Evolutionary conservation across 2,797 vertebrate genomes (phyloP).

Genomic region (Dryobates pubescens): DNA sequence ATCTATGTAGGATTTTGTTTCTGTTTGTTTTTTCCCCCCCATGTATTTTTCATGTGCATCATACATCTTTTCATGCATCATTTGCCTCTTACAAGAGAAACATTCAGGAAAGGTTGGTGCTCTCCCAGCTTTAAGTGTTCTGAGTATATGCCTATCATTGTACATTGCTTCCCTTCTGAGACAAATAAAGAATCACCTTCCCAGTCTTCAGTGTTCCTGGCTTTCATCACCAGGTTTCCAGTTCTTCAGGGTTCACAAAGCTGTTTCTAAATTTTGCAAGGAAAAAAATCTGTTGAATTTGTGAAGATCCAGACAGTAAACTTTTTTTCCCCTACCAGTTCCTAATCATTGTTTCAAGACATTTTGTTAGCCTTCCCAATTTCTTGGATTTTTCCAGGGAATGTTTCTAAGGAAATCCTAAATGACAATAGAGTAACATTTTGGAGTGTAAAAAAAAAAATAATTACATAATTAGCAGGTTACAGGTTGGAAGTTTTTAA

Average conservation of each 20-base stretch:
- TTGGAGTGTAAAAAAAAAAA: neutral
- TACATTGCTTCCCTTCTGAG: neutral
- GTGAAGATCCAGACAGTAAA: neutral
- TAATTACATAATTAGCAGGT: neutral
- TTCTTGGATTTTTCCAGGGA: neutral
- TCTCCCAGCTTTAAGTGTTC: neutral
- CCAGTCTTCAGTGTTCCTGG: neutral
- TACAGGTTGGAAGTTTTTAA: neutral
- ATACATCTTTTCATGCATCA: neutral
- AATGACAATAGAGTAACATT: neutral
- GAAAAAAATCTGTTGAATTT: neutral
- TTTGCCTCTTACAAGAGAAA: neutral
- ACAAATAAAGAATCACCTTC: neutral
- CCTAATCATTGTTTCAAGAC: neutral
- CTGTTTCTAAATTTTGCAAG: neutral
- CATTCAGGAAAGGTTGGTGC: neutral
- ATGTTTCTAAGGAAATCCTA: neutral
- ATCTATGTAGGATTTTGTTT: neutral
- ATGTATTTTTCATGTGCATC: neutral
- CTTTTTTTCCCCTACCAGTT: neutral
- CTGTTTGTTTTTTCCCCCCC: too few species aligned
- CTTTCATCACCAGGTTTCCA: neutral
- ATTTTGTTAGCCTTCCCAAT: neutral
- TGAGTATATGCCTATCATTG: neutral
- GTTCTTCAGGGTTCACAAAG: neutral